phyloP scores from a whole-genome alignment of 1,140 invertebrate genomes.

The Cherax quadricarinatus region DNA sequence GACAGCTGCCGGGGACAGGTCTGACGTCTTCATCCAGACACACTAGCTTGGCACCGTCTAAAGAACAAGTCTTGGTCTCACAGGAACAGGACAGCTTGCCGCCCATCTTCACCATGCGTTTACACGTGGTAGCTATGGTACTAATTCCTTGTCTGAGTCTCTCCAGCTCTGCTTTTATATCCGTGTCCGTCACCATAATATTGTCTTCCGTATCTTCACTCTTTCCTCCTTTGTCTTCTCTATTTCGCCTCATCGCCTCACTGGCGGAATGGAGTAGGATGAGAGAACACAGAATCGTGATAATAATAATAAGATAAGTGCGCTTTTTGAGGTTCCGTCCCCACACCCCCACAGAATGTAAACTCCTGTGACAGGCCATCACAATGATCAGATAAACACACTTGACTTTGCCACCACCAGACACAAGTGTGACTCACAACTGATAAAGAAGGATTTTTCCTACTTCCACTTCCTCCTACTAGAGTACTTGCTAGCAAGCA shows the following conservation, averaged over 20 bases:
- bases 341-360: background rate
- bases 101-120: conserved; percentile 14
- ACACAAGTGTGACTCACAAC: too few relatives aligned
- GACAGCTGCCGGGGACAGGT: conserved; percentile 29
- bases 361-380: too few relatives aligned
- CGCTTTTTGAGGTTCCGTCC: conserved; percentile 14
- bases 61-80: conserved; percentile 17
- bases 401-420: background rate
- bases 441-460: too few relatives aligned
- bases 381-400: too few relatives aligned
- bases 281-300: background rate
- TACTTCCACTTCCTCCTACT: too few relatives aligned
- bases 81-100: conserved; percentile 38
- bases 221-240: background rate
- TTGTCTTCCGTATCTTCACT: background rate
- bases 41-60: conserved; percentile 44
- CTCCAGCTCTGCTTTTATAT: background rate
- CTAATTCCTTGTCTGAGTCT: background rate
- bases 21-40: conserved; percentile 40
- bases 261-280: background rate
- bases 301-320: background rate
- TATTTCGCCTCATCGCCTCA: background rate
- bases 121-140: background rate
- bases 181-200: background rate
- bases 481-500: too few relatives aligned